phyloP scores from a whole-genome alignment of 2,113 vertebrate genomes.

The Crypturellus undulatus region DNA sequence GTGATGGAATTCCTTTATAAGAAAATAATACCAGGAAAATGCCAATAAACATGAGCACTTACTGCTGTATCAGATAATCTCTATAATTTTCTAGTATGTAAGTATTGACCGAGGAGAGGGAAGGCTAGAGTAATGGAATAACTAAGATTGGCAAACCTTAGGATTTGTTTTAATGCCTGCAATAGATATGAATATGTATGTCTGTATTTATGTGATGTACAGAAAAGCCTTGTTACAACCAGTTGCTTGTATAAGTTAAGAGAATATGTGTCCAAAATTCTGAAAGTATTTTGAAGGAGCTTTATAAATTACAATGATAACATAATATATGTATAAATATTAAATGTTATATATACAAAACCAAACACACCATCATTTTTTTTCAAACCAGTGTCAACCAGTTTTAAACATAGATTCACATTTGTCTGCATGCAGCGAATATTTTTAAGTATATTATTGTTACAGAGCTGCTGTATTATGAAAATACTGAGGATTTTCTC shows the following conservation, averaged over 20 bases:
- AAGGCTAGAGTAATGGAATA: neutral
- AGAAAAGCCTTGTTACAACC: neutral
- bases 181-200: neutral
- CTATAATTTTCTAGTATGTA: neutral
- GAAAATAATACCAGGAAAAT: neutral
- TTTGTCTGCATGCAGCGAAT: neutral
- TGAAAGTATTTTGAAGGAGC: neutral
- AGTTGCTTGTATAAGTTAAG: neutral
- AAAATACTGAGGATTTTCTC: neutral
- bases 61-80: neutral
- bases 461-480: neutral
- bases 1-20: rapidly evolving
- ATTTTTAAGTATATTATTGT: neutral
- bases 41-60: neutral
- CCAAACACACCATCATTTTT: neutral
- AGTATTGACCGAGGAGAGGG: neutral
- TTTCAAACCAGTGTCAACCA: rapidly evolving
- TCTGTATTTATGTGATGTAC: neutral
- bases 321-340: neutral
- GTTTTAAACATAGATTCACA: neutral
- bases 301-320: neutral
- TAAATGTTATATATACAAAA: neutral
- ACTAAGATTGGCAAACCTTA: neutral
- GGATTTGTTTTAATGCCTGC: neutral
- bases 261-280: neutral